Conservation (phyloP, 2,797 vertebrate species). For the Lerista edwardsae region DNA sequence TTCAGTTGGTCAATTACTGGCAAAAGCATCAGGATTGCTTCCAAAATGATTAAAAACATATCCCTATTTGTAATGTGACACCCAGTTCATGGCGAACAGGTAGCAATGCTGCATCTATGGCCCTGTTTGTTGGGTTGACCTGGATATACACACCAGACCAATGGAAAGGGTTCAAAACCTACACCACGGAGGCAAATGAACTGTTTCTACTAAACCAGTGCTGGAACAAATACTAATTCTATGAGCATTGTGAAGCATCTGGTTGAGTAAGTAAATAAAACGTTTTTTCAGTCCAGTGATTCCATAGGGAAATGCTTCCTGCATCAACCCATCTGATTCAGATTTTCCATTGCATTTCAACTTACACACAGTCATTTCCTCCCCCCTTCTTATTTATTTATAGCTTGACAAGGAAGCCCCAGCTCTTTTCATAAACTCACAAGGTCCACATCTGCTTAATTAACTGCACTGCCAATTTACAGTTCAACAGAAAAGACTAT, state of each 20-base stretch:
- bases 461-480: conserved; percentile 8
- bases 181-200: conserved; percentile 38
- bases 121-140: not conserved
- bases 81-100: not conserved
- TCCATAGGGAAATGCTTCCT: conserved; percentile 70
- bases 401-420: conserved; percentile 51
- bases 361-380: conserved; percentile 20
- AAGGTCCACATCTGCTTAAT: conserved; percentile 15
- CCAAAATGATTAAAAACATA: not conserved
- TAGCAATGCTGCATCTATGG: not conserved
- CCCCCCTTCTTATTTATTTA: conserved; percentile 67
- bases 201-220: conserved; percentile 24
- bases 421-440: not conserved
- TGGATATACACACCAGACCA: not conserved
- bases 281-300: conserved; percentile 67
- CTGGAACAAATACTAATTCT: not conserved
- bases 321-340: conserved; percentile 74
- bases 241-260: conserved; percentile 59
- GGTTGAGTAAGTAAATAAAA: conserved; percentile 69
- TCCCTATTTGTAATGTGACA: not conserved
- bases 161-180: conserved; percentile 29
- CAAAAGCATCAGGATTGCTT: not conserved
- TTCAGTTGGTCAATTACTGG: too few relatives aligned
- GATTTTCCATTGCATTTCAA: conserved; percentile 76
- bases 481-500: not conserved